Evolutionary conservation across 1,140 invertebrate genomes (phyloP).

Genomic region (Drosophila orosa): DNA sequence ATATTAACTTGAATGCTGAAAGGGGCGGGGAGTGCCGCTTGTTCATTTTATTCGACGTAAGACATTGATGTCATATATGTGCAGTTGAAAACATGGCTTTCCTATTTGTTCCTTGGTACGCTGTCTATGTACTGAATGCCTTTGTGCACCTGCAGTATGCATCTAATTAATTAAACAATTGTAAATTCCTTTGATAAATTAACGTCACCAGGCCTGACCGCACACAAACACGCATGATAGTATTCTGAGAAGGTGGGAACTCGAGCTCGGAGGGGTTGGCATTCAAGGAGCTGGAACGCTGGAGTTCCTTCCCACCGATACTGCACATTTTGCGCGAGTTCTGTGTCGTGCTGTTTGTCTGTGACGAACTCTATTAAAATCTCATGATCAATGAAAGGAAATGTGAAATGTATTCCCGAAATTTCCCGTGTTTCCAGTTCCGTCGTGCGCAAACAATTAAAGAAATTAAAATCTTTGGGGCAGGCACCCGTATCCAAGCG

Average conservation of each 20-base stretch:
- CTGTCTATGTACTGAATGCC: not conserved
- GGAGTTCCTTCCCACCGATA: not conserved
- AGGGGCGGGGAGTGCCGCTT: not conserved
- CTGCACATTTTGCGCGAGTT: not conserved
- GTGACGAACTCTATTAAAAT: not conserved
- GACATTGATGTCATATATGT: not conserved
- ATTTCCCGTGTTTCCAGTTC: conserved; percentile 14
- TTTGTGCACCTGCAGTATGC: conserved; percentile 7
- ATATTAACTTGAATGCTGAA: not conserved
- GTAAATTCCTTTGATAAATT: conserved; percentile 18
- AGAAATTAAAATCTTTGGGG: conserved; percentile 53
- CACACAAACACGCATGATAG: conserved; percentile 2
- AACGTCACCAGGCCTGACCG: conserved; percentile 11
- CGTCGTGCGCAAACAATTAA: conserved; percentile 54
- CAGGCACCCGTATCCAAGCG: conserved; percentile 4
- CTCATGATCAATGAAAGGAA: conserved; percentile 5
- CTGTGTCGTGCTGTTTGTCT: not conserved
- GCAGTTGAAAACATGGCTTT: not conserved
- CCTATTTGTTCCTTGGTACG: not conserved
- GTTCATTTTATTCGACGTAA: too few species aligned
- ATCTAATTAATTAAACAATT: conserved; percentile 19
- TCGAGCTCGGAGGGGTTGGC: not conserved
- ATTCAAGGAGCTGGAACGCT: not conserved
- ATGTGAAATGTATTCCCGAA: not conserved
- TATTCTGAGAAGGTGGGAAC: not conserved